These are phyloP conservation scores for Lophura nycthemera DNA, from an alignment of 2,113 vertebrate species.

Conservation along the genomic window DNA sequence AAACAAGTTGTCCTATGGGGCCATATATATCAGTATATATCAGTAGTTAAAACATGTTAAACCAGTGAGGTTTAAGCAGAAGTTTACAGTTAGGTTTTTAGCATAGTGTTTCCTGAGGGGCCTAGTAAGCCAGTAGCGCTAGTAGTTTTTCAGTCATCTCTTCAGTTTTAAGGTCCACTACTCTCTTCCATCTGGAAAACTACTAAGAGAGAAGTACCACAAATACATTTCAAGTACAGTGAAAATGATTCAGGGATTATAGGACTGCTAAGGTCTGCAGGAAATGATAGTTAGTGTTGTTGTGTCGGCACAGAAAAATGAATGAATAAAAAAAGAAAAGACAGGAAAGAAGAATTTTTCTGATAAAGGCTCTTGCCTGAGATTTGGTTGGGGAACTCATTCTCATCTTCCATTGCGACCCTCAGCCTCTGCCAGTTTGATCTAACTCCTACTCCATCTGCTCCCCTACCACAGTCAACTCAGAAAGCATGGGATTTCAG, in stretches of 20 bases:
- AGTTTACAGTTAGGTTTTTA: neutral
- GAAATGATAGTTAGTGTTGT: neutral
- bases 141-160: neutral
- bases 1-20: neutral
- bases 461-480: neutral
- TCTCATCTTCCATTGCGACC: neutral
- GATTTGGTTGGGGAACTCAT: neutral
- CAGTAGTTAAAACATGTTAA: neutral
- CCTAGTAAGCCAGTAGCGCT: neutral
- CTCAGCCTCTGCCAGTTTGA: neutral
- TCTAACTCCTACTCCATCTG: neutral
- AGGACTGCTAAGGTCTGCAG: neutral
- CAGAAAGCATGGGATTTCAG: neutral
- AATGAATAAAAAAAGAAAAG: neutral
- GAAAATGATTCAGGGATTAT: neutral
- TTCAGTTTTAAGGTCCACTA: neutral
- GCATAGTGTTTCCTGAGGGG: neutral
- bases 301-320: neutral
- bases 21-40: neutral
- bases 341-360: neutral
- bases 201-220: neutral
- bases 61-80: neutral
- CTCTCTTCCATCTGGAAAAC: neutral
- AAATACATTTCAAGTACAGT: neutral
- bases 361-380: neutral